These are phyloP conservation scores for Rutilus rutilus DNA, from an alignment of 2,113 vertebrate species.

Conservation along the genomic window DNA sequence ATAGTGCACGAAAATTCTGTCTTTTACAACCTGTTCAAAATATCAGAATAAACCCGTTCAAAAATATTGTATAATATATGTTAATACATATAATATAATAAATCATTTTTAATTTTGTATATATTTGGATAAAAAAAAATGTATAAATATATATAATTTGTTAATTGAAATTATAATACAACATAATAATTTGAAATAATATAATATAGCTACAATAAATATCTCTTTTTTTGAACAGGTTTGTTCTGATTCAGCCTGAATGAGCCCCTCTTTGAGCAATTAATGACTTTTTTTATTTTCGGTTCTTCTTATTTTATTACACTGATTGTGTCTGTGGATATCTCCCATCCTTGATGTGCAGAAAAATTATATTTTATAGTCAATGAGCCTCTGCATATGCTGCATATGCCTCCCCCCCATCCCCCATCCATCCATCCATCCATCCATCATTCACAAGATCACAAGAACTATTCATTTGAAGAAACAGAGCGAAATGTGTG, in stretches of 20 bases:
- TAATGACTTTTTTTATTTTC: background rate
- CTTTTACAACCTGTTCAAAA: background rate
- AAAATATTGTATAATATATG: background rate
- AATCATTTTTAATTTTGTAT: background rate
- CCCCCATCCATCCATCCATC: background rate
- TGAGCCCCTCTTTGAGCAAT: background rate
- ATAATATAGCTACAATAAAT: background rate
- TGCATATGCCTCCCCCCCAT: slow-evolving; percentile 52
- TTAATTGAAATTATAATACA: background rate
- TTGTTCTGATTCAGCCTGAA: background rate
- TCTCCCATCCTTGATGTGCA: background rate
- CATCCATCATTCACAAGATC: slow-evolving; percentile 69
- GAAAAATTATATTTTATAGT: slow-evolving; percentile 63
- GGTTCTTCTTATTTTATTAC: background rate
- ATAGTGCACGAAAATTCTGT: background rate
- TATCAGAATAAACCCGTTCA: background rate
- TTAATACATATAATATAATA: too few species aligned
- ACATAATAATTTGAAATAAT: background rate
- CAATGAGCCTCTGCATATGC: slow-evolving; percentile 62
- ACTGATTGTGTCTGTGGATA: background rate
- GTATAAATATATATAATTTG: too few species aligned
- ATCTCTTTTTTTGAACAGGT: background rate
- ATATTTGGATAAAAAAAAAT: background rate
- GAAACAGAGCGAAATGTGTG: slow-evolving; percentile 64
- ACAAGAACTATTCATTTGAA: slow-evolving; percentile 73